These are phyloP conservation scores for Chrysochloris asiatica DNA, from an alignment of 2,113 vertebrate species.

Conservation along the genomic window DNA sequence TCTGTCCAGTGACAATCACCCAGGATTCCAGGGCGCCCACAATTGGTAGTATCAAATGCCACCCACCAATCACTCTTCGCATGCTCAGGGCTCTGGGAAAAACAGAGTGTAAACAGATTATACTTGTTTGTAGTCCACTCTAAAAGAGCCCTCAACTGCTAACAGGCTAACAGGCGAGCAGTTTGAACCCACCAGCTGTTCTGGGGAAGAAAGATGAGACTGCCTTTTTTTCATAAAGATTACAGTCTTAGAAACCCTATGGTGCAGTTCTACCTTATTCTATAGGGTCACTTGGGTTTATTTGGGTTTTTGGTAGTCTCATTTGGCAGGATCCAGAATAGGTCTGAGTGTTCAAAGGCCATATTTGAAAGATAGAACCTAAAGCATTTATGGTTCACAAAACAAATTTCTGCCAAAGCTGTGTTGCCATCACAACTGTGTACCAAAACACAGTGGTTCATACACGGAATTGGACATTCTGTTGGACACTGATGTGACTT, in stretches of 20 bases:
- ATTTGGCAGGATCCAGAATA: neutral
- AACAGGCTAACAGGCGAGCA: too few species aligned
- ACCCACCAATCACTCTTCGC: neutral
- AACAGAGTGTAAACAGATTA: neutral
- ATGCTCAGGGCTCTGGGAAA: neutral
- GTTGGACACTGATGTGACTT: neutral
- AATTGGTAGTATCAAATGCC: neutral
- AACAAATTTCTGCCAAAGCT: conserved; percentile 54
- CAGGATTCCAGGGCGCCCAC: neutral
- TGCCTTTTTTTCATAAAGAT: neutral
- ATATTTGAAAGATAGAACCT: neutral
- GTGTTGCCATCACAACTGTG: neutral
- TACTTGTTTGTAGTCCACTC: neutral
- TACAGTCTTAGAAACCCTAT: neutral
- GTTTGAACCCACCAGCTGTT: too few species aligned
- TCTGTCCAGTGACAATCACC: neutral
- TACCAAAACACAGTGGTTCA: neutral
- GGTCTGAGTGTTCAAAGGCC: neutral
- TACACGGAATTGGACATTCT: neutral
- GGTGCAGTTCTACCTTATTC: neutral
- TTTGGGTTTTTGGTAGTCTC: neutral
- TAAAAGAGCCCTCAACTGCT: neutral
- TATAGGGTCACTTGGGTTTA: neutral
- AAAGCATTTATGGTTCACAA: neutral
- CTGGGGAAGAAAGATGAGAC: neutral